phyloP scores from a whole-genome alignment of 1,140 invertebrate species.

The Tetragonula clypearis region DNA sequence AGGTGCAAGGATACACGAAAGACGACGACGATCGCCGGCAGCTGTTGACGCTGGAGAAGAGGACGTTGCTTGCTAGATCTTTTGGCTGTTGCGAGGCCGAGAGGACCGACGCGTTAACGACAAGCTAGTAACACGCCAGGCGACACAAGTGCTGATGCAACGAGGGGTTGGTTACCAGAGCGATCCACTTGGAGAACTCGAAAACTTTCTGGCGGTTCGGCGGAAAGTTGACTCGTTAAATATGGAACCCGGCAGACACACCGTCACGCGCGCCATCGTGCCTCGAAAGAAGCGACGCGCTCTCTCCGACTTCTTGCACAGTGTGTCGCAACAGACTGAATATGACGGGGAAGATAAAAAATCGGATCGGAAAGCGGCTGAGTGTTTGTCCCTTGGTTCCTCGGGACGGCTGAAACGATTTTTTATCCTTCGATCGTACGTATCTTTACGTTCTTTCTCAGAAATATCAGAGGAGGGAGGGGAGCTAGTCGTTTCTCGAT shows the following conservation, averaged over 20 bases:
- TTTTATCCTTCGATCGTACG: neutral
- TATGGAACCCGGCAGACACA: conserved; percentile 43
- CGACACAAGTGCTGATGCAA: neutral
- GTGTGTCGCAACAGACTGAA: no score
- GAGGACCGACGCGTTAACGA: conserved; percentile 40
- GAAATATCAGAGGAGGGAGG: no score
- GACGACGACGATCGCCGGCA: conserved; percentile 60
- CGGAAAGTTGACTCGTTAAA: conserved; percentile 53
- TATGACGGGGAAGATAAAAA: neutral
- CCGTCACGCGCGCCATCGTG: neutral
- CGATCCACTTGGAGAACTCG: conserved; percentile 31
- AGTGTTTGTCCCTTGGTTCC: neutral
- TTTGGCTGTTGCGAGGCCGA: neutral
- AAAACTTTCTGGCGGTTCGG: conserved; percentile 55
- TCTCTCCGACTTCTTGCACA: conserved; percentile 15
- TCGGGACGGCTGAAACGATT: neutral
- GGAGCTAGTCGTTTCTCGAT: no score
- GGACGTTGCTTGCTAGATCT: neutral
- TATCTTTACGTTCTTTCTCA: no score
- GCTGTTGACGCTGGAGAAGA: conserved; percentile 51
- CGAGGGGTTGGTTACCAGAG: neutral
- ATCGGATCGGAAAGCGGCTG: no score
- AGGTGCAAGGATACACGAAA: conserved; percentile 52
- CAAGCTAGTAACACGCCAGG: conserved; percentile 38
- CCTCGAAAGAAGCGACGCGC: neutral